These are phyloP conservation scores for Procambarus virginalis DNA, from an alignment of 1,140 invertebrate species.

Conservation along the genomic window DNA sequence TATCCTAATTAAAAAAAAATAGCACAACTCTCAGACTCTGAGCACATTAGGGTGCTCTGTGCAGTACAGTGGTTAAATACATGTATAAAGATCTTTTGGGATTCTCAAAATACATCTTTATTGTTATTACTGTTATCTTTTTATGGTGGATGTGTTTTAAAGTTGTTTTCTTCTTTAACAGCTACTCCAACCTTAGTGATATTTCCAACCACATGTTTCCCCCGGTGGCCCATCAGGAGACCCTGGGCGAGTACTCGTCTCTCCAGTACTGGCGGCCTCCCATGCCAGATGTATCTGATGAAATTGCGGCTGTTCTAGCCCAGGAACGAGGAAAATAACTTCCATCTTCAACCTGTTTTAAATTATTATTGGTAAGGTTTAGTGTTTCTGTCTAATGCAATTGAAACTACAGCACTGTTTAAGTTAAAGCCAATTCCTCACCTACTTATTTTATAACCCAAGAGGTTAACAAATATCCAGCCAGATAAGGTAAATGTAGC, in stretches of 20 bases:
- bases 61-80: no score
- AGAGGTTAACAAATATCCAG: no score
- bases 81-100: no score
- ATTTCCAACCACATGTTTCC: slow-evolving; percentile 64
- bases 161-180: background rate
- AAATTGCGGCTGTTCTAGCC: slow-evolving; percentile 47
- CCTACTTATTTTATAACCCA: no score
- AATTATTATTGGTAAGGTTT: slow-evolving; percentile 23
- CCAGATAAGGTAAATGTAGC: no score
- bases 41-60: no score
- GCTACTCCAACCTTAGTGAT: slow-evolving; percentile 60
- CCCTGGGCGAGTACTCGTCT: slow-evolving; percentile 49
- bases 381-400: background rate
- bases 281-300: slow-evolving; percentile 51
- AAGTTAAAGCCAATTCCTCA: no score
- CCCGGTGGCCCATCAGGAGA: slow-evolving; percentile 46
- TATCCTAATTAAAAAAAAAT: no score
- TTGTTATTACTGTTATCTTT: background rate
- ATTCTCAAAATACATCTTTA: no score
- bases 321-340: slow-evolving; percentile 53
- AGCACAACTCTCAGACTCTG: no score
- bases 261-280: slow-evolving; percentile 56
- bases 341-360: background rate
- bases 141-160: background rate
- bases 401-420: no score